These are phyloP conservation scores for Lytechinus variegatus DNA, from an alignment of 35 echinoderm and acorn worm species.

Conservation along the genomic window DNA sequence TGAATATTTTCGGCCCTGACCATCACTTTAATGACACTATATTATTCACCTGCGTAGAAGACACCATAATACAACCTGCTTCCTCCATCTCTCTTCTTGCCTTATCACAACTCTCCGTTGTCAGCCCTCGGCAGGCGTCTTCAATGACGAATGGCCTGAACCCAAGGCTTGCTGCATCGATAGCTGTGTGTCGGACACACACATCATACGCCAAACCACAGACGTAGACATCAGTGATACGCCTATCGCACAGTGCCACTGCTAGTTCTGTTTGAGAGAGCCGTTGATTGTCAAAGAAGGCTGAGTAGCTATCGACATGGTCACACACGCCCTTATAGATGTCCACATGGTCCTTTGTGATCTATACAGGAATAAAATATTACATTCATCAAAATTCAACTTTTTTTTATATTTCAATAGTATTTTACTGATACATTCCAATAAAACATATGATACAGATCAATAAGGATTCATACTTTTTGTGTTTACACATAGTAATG, in stretches of 20 bases:
- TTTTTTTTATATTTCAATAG: no score
- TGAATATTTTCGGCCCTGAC: no score
- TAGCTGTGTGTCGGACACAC: constrained; percentile 71
- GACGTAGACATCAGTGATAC: constrained; percentile 78
- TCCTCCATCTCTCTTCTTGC: constrained; percentile 30
- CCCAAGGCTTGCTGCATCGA: constrained; percentile 71
- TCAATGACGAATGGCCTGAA: constrained; percentile 70
- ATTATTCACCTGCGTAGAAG: background rate
- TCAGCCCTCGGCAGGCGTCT: constrained; percentile 63
- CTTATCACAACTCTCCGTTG: background rate
- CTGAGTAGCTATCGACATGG: constrained; percentile 82
- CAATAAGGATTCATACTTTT: no score
- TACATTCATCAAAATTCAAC: no score
- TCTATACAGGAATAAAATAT: constrained; percentile 32
- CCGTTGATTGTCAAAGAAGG: constrained; percentile 76
- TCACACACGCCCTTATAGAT: constrained; percentile 67
- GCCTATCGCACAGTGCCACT: background rate
- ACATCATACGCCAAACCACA: constrained; percentile 89
- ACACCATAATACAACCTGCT: background rate
- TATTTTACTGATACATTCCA: no score
- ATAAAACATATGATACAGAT: no score
- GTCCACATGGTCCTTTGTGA: constrained; percentile 48
- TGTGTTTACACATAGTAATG: no score
- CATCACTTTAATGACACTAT: background rate
- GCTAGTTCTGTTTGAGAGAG: constrained; percentile 58